Conservation (phyloP, 2,888 invertebrate species). For the Idaea straminata region DNA sequence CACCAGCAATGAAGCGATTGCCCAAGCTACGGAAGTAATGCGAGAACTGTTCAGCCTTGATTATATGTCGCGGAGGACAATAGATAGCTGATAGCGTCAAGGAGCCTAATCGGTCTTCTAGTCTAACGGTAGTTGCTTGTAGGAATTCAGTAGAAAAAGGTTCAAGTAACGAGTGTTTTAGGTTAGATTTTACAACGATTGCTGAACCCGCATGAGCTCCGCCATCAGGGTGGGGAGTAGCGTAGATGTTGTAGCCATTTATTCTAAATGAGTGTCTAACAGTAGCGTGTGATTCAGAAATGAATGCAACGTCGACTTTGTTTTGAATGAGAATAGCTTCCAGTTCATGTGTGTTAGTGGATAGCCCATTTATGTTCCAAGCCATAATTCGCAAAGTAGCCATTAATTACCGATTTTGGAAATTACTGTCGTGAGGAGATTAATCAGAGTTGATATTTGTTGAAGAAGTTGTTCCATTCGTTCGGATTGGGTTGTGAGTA, state of each 20-base stretch:
- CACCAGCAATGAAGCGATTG: conserved; percentile 10
- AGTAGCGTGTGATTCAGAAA: background rate
- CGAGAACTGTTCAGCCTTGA: conserved; percentile 7
- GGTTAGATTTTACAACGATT: background rate
- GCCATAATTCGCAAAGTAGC: background rate
- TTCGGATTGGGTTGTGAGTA: conserved; percentile 1
- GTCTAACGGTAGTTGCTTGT: conserved; percentile 19
- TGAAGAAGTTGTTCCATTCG: background rate
- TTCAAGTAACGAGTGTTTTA: background rate
- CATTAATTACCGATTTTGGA: background rate
- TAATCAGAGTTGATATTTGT: background rate
- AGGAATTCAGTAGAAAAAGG: conserved; percentile 12
- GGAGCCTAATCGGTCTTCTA: conserved; percentile 10
- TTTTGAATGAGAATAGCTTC: background rate
- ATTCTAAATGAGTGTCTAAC: background rate
- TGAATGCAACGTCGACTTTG: background rate
- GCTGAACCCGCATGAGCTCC: background rate
- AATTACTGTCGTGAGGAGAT: background rate
- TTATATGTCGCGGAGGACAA: conserved; percentile 18
- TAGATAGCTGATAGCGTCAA: conserved; percentile 21
- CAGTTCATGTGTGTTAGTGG: background rate
- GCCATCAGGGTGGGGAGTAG: background rate
- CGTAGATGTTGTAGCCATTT: background rate
- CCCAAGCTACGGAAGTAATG: conserved; percentile 9
- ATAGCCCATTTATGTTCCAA: background rate